Evolutionary conservation across 23 tunicate genomes (phyloP).

Genomic region (Oikopleura dioica): DNA sequence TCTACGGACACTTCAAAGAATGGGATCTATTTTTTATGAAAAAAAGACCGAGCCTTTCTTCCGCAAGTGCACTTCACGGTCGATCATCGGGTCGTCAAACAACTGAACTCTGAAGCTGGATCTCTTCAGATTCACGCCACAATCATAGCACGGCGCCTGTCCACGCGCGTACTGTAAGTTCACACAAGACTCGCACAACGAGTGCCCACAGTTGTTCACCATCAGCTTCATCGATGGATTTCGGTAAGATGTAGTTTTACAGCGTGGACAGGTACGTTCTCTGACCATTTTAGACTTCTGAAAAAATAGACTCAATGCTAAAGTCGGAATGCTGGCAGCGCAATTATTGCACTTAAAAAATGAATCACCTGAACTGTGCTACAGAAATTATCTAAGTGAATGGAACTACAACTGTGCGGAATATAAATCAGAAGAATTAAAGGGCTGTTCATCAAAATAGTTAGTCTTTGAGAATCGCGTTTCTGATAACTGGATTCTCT

Average conservation of each 20-base stretch:
- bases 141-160: slow-evolving; percentile 2
- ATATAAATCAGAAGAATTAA: background rate
- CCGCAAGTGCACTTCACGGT: background rate
- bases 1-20: too few species aligned
- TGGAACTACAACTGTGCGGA: background rate
- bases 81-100: slow-evolving; percentile 13
- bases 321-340: background rate
- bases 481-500: background rate
- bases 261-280: background rate
- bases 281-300: background rate
- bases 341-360: background rate
- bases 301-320: background rate
- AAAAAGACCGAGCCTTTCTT: background rate
- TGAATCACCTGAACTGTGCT: background rate
- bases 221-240: background rate
- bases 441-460: background rate
- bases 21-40: too few species aligned
- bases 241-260: background rate
- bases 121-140: background rate
- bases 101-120: background rate
- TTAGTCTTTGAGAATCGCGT: background rate
- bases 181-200: background rate
- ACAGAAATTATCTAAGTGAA: background rate
- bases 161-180: background rate
- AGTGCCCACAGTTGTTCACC: slow-evolving; percentile 9